Base-by-base conservation (phyloP, 2,888 invertebrate species). In the Hemicrepidius hirtus region DNA sequence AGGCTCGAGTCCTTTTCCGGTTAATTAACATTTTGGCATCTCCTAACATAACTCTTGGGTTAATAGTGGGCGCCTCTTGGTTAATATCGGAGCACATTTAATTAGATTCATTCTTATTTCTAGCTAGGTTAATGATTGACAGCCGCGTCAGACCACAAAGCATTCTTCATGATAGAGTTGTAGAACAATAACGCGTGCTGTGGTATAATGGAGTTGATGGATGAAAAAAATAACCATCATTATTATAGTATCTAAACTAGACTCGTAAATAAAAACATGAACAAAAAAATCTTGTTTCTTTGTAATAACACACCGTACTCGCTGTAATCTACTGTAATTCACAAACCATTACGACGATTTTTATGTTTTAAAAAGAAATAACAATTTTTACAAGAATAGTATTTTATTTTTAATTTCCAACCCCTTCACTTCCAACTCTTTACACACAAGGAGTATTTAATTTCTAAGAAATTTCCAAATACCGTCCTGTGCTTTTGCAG, bases 161-260 rank as follows among this genome's bases (percentile, higher is more conserved):
- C 40, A n/a, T n/a, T n/a, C 7, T 44, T 12, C 24, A 21, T 55
- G 76, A 79, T 79, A 77, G 78, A 79, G 79, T 73, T 76, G 78
- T 79, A 71, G 76, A 77, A 78, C 78, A 78, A 78, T 78, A 74
- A 71, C 76, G 55, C 78, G 78, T 77, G 78, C 78, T 78, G 78
- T 59, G 76, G 74, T 35, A 64, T 77, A 77, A 76, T 75, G 74
- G 76, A 53, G 66, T 24, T 55, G 40, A 37, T 24, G 66, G 0
- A 55, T 64, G 50, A 66, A 24, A 55, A 55, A 55, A 50, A 35
- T 44, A 44, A 16, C 53, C 9, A 10, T 20, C 1, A 46, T 18
- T 10, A 46, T 46, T 46, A 46, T 32, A 46, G 6, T 46, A n/a
- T n/a, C n/a, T n/a, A 13, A 16, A 46, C 16, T 20, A 4, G 13